Conservation (phyloP, 2,888 invertebrate species). For the Bugula neritina region DNA sequence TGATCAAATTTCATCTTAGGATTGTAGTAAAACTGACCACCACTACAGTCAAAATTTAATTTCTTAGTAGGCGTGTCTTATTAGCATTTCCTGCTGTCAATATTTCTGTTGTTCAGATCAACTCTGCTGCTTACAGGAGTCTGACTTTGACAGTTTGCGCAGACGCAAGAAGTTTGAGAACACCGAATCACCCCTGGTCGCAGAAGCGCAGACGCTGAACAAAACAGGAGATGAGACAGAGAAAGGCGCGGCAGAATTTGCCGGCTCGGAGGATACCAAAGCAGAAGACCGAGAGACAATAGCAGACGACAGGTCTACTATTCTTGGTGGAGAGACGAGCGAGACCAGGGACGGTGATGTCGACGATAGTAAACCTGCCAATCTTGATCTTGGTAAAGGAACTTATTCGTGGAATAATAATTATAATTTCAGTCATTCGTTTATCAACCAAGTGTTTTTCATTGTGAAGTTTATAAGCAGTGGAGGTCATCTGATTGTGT, state of each 20-base stretch:
- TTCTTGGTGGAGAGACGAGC: not conserved
- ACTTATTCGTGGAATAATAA: too few relatives aligned
- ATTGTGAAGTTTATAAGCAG: too few relatives aligned
- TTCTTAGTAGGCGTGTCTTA: too few relatives aligned
- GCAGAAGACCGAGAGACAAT: conserved; percentile 14
- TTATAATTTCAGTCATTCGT: too few relatives aligned
- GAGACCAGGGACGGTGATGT: not conserved
- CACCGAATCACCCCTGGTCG: not conserved
- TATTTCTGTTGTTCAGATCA: too few relatives aligned
- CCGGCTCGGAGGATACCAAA: not conserved
- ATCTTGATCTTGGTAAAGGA: conserved; percentile 5
- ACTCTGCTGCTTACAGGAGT: not conserved
- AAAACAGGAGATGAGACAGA: conserved; percentile 2
- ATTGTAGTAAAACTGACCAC: too few relatives aligned
- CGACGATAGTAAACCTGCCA: conserved; percentile 7
- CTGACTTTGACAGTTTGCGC: conserved; percentile 11
- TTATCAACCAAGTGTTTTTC: too few relatives aligned
- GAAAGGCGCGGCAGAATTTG: not conserved
- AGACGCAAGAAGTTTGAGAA: not conserved
- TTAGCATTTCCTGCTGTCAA: too few relatives aligned
- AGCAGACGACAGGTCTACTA: not conserved
- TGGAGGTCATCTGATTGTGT: too few relatives aligned
- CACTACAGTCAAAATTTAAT: too few relatives aligned
- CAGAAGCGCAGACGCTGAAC: too few relatives aligned
- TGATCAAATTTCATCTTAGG: too few relatives aligned